phyloP scores from a whole-genome alignment of 92 coral and sea anemone species.

The Phenganax stokvisi region DNA sequence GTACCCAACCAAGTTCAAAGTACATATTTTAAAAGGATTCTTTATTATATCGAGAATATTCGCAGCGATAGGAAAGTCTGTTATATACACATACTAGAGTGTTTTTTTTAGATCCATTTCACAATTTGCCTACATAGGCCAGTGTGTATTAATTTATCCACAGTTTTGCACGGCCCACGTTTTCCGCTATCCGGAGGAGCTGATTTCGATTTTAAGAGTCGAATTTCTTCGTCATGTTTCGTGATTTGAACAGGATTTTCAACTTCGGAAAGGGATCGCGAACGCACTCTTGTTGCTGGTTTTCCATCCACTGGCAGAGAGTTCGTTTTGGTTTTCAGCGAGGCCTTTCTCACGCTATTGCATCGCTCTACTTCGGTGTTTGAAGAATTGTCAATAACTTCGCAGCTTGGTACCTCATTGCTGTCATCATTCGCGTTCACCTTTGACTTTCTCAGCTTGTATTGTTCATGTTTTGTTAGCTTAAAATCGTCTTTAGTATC shows the following conservation, averaged over 20 bases:
- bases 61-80: background rate
- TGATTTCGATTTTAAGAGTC: constrained; percentile 7
- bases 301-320: background rate
- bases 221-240: background rate
- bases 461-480: constrained; percentile 4
- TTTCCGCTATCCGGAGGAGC: constrained; percentile 12
- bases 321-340: too few relatives aligned
- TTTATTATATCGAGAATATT: background rate
- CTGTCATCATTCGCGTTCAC: background rate
- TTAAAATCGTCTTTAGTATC: background rate
- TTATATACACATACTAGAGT: too few relatives aligned
- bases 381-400: constrained; percentile 13
- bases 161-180: constrained; percentile 1
- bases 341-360: constrained; percentile 16
- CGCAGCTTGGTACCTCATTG: background rate
- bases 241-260: background rate
- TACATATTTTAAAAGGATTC: background rate
- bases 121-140: constrained; percentile 19
- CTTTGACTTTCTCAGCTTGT: background rate
- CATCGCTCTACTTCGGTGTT: background rate
- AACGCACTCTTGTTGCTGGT: background rate
- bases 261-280: constrained; percentile 15
- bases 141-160: constrained; percentile 31
- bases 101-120: constrained; percentile 21
- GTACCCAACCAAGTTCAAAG: too few relatives aligned